Evolutionary conservation across 2,888 invertebrate genomes (phyloP).

Genomic region (Dynastes grantii): DNA sequence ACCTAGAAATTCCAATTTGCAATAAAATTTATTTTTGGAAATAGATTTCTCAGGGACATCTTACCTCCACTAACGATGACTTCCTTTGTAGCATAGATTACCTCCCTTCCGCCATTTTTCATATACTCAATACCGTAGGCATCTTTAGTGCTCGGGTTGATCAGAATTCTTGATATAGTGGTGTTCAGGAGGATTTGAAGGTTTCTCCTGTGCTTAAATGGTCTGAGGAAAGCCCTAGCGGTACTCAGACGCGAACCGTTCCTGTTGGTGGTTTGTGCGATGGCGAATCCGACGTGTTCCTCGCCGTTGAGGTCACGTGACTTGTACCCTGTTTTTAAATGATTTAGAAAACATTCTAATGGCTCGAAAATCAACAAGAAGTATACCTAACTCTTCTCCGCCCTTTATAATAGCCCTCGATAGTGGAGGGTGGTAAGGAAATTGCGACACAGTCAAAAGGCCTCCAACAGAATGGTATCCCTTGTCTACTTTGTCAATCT

Average conservation of each 20-base stretch:
- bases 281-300: conserved; percentile 86
- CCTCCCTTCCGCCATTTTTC: conserved; percentile 74
- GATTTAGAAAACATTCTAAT: too few relatives aligned
- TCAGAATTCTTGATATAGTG: conserved; percentile 83
- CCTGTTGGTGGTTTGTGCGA: conserved; percentile 90
- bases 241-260: conserved; percentile 89
- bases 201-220: conserved; percentile 83
- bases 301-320: conserved; percentile 88
- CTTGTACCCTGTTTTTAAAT: conserved; percentile 75
- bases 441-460: conserved; percentile 83
- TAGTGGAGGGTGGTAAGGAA: conserved; percentile 89
- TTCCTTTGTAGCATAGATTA: conserved; percentile 79
- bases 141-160: conserved; percentile 81
- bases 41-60: background rate
- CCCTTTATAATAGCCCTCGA: conserved; percentile 85
- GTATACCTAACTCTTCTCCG: conserved; percentile 82
- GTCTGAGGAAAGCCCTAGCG: conserved; percentile 87
- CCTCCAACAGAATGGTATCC: conserved; percentile 87
- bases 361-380: background rate
- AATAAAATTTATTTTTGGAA: background rate
- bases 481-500: conserved; percentile 80
- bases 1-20: conserved; percentile 67
- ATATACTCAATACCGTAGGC: conserved; percentile 84
- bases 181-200: conserved; percentile 89
- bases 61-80: conserved; percentile 76